Evolutionary conservation across 30 jellyfish, hydroid and myxozoan species (phyloP).

Genomic region (Hydra vulgaris): DNA sequence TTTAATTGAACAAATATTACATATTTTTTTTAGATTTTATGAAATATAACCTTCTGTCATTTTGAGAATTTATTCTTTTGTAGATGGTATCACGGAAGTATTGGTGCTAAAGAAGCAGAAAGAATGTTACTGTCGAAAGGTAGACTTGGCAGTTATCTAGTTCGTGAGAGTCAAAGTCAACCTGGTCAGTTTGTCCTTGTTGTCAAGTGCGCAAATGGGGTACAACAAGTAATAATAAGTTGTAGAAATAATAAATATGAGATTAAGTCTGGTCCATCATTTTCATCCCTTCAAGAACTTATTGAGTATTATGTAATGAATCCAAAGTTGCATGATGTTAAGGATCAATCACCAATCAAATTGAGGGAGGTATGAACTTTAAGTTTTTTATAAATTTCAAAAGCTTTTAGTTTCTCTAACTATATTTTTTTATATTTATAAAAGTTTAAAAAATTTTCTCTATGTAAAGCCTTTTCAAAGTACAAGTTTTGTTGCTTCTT

Average conservation of each 20-base stretch:
- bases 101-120: conserved; percentile 71
- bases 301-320: conserved; percentile 47
- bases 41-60: not conserved
- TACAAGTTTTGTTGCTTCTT: conserved; percentile 83
- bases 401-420: not conserved
- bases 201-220: conserved; percentile 62
- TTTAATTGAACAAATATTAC: too few species aligned
- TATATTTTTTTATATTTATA: not conserved
- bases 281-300: conserved; percentile 32
- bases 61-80: not conserved
- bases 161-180: conserved; percentile 94
- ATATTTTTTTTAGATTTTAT: too few species aligned
- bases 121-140: conserved; percentile 68
- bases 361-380: conserved; percentile 48
- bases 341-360: conserved; percentile 45
- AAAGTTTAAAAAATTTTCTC: not conserved
- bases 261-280: conserved; percentile 70
- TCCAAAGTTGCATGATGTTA: conserved; percentile 65
- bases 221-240: conserved; percentile 55
- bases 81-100: conserved; percentile 93
- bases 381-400: not conserved
- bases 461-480: conserved; percentile 97
- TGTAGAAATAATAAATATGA: conserved; percentile 52
- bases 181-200: conserved; percentile 89
- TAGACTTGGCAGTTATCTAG: conserved; percentile 67